phyloP scores from a whole-genome alignment of 2,888 invertebrate species.

The Caenorhabditis sinica region DNA sequence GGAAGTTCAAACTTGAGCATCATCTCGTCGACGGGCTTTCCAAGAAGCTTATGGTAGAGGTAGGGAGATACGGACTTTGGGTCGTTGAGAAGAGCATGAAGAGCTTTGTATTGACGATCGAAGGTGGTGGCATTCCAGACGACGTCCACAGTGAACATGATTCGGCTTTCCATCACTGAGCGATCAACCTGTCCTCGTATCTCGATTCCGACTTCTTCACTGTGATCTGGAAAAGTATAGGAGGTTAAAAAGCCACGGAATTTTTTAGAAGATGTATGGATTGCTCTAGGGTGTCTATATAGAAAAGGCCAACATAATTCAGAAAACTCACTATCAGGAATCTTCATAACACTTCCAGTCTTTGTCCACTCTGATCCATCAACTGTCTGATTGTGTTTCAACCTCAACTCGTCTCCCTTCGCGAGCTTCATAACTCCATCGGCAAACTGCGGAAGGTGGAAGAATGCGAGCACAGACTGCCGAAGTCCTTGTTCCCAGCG shows the following conservation, averaged over 20 bases:
- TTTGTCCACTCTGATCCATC: conserved; percentile 90
- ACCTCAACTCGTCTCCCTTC: conserved; percentile 97
- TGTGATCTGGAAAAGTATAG: conserved; percentile 88
- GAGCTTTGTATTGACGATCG: conserved; percentile 91
- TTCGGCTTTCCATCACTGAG: conserved; percentile 93
- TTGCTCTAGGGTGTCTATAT: too few species aligned
- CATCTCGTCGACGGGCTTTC: conserved; percentile 86
- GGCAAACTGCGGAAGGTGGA: conserved; percentile 96
- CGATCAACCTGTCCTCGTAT: conserved; percentile 91
- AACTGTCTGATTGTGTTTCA: conserved; percentile 87
- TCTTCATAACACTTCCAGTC: conserved; percentile 94
- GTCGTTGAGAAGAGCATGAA: conserved; percentile 96
- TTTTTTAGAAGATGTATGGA: too few species aligned
- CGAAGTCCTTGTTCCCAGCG: conserved; percentile 99
- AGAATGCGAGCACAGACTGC: conserved; percentile 97
- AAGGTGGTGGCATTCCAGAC: conserved; percentile 82
- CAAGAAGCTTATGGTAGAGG: conserved; percentile 96
- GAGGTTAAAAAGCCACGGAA: too few species aligned
- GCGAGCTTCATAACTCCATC: conserved; percentile 97
- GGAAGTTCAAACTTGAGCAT: conserved; percentile 87
- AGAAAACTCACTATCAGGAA: conserved; percentile 86
- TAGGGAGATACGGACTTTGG: conserved; percentile 97
- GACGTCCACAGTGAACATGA: conserved; percentile 96
- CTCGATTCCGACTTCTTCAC: conserved; percentile 98
- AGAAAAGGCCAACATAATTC: neutral